Percentiles rank a stretch among this genome's conserved stretches.
These are phyloP conservation scores for Anas platyrhynchos DNA, from an alignment of 2,113 vertebrate species.

Conservation along the genomic window DNA sequence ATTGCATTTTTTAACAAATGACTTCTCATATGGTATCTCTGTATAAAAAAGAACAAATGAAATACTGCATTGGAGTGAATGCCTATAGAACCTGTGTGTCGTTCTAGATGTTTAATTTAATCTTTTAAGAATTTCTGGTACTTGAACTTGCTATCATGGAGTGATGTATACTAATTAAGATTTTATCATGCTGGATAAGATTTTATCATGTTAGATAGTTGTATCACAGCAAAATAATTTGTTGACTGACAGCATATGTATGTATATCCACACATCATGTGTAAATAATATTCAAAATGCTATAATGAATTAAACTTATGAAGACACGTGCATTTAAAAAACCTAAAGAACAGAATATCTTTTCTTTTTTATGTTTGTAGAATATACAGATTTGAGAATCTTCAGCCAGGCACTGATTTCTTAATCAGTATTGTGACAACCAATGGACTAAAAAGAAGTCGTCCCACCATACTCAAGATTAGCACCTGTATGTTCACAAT, in stretches of 20 bases:
- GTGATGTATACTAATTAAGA: not conserved
- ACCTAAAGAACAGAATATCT: not conserved
- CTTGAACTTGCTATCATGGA: not conserved
- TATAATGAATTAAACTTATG: not conserved
- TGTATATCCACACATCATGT: too few species aligned
- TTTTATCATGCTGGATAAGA: not conserved
- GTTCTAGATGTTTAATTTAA: not conserved
- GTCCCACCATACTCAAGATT: constrained; percentile 62
- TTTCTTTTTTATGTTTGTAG: constrained; percentile 54
- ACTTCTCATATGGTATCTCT: not conserved
- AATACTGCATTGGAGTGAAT: not conserved
- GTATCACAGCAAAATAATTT: not conserved
- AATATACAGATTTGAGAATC: constrained; percentile 72
- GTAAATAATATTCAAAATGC: not conserved
- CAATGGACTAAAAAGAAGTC: constrained; percentile 78
- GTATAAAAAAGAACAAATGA: not conserved
- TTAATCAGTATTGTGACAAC: constrained; percentile 76
- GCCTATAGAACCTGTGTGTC: not conserved
- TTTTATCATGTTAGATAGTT: not conserved
- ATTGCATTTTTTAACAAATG: not conserved
- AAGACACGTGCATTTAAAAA: not conserved
- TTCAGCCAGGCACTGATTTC: constrained; percentile 80
- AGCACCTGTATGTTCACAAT: constrained; percentile 78
- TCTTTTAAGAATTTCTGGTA: not conserved
- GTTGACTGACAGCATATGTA: not conserved